A percentile compares a stretch with the other conserved stretches of the same genome.
Conservation (phyloP, 2,888 invertebrate species). For the Cheilosia pagana region DNA sequence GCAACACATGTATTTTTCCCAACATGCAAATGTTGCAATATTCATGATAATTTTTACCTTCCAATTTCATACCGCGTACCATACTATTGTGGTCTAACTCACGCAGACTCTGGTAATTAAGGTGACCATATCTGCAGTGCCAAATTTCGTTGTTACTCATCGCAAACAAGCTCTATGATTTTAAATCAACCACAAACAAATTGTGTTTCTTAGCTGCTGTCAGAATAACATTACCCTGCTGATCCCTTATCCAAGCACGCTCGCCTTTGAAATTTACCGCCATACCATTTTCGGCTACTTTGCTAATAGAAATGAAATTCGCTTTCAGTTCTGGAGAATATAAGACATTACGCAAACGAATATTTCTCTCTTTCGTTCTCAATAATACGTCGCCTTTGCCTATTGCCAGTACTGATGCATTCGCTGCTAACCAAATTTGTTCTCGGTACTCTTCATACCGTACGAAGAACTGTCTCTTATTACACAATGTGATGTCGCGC, state of each 20-base stretch:
- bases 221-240: conserved; percentile 35
- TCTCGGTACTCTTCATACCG: conserved; percentile 41
- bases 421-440: conserved; percentile 40
- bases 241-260: conserved; percentile 18
- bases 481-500: conserved; percentile 62
- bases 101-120: conserved; percentile 32
- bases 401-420: conserved; percentile 31
- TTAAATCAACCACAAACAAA: conserved; percentile 35
- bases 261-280: conserved; percentile 34
- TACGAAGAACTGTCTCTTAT: conserved; percentile 47
- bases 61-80: conserved; percentile 33
- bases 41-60: conserved; percentile 6
- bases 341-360: conserved; percentile 28
- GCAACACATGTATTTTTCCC: conserved; percentile 27
- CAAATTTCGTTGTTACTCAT: conserved; percentile 30
- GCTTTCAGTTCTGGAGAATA: conserved; percentile 49
- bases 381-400: conserved; percentile 43
- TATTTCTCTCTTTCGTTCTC: conserved; percentile 8
- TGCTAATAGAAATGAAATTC: conserved; percentile 55
- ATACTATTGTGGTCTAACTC: conserved; percentile 25
- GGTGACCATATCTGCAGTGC: conserved; percentile 33
- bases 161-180: conserved; percentile 36
- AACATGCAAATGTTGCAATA: conserved; percentile 38
- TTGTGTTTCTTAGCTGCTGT: conserved; percentile 39
- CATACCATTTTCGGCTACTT: conserved; percentile 36